These are phyloP conservation scores for Drosophila nr. perissopoda DNA, from an alignment of 2,888 invertebrate genomes.

Conservation along the genomic window DNA sequence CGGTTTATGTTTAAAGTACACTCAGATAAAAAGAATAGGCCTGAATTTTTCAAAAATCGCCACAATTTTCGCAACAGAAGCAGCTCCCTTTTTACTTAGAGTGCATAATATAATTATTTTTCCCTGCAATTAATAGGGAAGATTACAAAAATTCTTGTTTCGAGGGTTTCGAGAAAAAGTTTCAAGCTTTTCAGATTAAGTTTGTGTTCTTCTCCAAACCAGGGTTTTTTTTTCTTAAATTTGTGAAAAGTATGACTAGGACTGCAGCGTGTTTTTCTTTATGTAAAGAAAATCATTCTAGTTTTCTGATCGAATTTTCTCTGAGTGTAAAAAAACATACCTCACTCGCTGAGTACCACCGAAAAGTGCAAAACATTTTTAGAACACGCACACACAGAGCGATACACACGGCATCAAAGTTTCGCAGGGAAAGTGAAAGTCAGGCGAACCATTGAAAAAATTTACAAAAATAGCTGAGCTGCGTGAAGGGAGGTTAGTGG, in stretches of 20 bases:
- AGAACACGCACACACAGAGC: slow-evolving; percentile 21
- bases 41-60: neutral
- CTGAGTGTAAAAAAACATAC: slow-evolving; percentile 54
- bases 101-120: neutral
- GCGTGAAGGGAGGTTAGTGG: slow-evolving; percentile 14
- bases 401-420: slow-evolving; percentile 29
- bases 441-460: slow-evolving; percentile 47
- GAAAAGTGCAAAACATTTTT: slow-evolving; percentile 52
- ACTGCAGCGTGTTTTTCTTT: too few relatives aligned
- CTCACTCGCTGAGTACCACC: slow-evolving; percentile 11
- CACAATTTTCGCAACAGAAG: neutral
- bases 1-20: slow-evolving; percentile 68
- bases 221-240: too few relatives aligned
- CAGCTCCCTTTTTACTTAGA: neutral
- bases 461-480: slow-evolving; percentile 45
- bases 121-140: too few relatives aligned
- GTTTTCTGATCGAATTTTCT: neutral
- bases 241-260: too few relatives aligned
- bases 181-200: too few relatives aligned
- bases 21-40: neutral
- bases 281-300: neutral
- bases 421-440: slow-evolving; percentile 60
- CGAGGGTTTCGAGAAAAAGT: too few relatives aligned
- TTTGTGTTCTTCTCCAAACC: too few relatives aligned
- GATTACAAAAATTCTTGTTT: too few relatives aligned